A percentile compares a stretch with the other conserved stretches of the same genome.
Evolutionary conservation across 2,888 invertebrate species (phyloP).

Genomic region (Drosophila atripex): DNA sequence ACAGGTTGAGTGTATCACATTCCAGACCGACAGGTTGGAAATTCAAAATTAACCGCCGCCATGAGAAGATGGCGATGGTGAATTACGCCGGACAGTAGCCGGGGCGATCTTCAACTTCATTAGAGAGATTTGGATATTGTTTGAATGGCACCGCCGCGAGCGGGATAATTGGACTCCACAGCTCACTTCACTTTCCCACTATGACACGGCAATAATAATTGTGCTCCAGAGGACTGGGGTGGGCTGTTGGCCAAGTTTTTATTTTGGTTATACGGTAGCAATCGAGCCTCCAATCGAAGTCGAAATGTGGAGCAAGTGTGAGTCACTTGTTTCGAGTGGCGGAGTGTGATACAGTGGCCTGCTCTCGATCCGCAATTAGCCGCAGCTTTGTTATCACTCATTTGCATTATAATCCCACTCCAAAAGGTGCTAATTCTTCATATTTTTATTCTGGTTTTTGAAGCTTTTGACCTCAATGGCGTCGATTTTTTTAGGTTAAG

Average conservation of each 20-base stretch:
- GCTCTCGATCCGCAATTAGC: constrained; percentile 61
- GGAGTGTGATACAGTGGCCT: constrained; percentile 58
- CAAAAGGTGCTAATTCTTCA: constrained; percentile 30
- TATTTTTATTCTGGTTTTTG: background rate
- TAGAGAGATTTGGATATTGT: constrained; percentile 80
- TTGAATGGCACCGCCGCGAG: constrained; percentile 75
- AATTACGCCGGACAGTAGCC: constrained; percentile 82
- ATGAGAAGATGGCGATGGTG: constrained; percentile 17
- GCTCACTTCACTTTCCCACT: constrained; percentile 74
- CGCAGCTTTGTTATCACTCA: constrained; percentile 54
- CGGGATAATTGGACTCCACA: constrained; percentile 64
- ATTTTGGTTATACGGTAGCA: constrained; percentile 53
- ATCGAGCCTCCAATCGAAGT: constrained; percentile 46
- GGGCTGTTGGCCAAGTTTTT: constrained; percentile 37
- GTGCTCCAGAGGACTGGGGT: constrained; percentile 32
- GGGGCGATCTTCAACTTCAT: constrained; percentile 82
- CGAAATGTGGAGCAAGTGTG: constrained; percentile 54
- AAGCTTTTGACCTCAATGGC: constrained; percentile 1
- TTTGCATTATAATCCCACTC: constrained; percentile 28
- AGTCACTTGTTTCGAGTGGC: constrained; percentile 42
- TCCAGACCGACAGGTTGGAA: constrained; percentile 33
- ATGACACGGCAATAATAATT: constrained; percentile 80
- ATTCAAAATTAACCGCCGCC: constrained; percentile 41
- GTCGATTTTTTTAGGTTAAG: background rate
- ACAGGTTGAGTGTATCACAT: constrained; percentile 27